These are phyloP conservation scores for Cepaea hortensis DNA, from an alignment of 2,888 invertebrate species.

Conservation along the genomic window DNA sequence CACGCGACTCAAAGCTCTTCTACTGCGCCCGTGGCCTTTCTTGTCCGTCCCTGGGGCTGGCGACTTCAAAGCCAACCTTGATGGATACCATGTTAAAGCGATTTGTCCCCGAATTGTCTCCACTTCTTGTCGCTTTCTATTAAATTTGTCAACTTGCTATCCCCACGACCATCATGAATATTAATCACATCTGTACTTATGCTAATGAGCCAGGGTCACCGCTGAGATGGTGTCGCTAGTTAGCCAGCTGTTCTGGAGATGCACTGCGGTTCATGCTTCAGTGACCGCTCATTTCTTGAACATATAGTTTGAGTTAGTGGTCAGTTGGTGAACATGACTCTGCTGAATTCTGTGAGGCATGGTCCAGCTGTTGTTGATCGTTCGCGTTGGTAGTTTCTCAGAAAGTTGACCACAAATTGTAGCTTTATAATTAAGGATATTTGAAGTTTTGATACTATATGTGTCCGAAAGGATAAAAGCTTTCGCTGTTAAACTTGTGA, in stretches of 20 bases:
- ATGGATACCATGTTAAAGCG: conserved; percentile 27
- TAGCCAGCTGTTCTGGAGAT: conserved; percentile 25
- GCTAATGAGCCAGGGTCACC: conserved; percentile 33
- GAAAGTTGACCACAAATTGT: too few species aligned
- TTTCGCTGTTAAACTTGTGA: too few species aligned
- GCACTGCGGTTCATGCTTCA: conserved; percentile 2
- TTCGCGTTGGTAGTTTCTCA: too few species aligned
- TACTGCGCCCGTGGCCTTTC: too few species aligned
- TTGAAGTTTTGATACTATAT: too few species aligned
- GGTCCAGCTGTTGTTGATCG: too few species aligned
- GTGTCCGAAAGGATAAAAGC: too few species aligned
- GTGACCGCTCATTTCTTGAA: background rate
- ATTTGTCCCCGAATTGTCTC: conserved; percentile 31
- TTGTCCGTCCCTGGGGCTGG: background rate
- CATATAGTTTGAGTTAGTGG: background rate
- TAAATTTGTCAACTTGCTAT: conserved; percentile 26
- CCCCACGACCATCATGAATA: conserved; percentile 16
- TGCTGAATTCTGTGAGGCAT: too few species aligned
- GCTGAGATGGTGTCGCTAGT: conserved; percentile 18
- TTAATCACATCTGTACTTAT: conserved; percentile 31
- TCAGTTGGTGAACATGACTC: background rate
- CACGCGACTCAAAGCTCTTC: background rate
- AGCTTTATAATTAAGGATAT: too few species aligned
- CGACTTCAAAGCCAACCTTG: conserved; percentile 13
- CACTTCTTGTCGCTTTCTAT: background rate